Base-by-base conservation (phyloP, 2,113 vertebrate genomes). In the Ceyx margarethae region DNA sequence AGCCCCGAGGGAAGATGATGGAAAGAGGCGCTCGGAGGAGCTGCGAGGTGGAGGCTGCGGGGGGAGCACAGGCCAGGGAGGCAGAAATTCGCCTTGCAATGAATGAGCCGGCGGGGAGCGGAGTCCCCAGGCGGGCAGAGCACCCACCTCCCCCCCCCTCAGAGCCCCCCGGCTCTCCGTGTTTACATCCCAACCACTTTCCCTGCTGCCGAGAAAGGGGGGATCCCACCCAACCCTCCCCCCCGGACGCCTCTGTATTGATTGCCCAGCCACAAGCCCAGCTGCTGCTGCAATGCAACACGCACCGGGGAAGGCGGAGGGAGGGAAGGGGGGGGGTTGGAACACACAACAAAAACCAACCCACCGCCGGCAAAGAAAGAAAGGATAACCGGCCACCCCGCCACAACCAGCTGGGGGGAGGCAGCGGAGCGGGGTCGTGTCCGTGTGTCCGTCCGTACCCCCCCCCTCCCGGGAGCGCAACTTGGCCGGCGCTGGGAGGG, bases 211-310 rank as follows among this genome's bases (percentile, higher is more conserved):
- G 37, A 43, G 37, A 58, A 58, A 21, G 46, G 75, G 80, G 90
- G 60, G 31, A 67, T 73, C 13, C 61, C 80, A 40, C 81, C 71
- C n/a, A 64, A 68, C 13, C 61, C 80, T 46, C 77, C 71, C n/a
- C 22, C 42, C 54, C 64, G 73, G n/a, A 15, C 84, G 58, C 84
- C 91, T 72, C 89, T 92, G 72, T 95, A 97, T 94, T 89, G 97
- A 97, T 97, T 62, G 87, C 89, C 86, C 50, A 78, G 91, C 90
- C 93, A 72, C 91, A 77, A 94, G 88, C 87, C 94, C 48, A 81
- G 91, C 92, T 71, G 92, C 93, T 96, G 96, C 97, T 97, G 97
- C 97, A 98, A 93, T 97, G 97, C 97, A 98, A 98, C 97, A 96
- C 93, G 69, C 90, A 67, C 91, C 64, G 78, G 83, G 5, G 19